phyloP scores from a whole-genome alignment of 2,113 vertebrate species.

The Mesembrinibis cayennensis region DNA sequence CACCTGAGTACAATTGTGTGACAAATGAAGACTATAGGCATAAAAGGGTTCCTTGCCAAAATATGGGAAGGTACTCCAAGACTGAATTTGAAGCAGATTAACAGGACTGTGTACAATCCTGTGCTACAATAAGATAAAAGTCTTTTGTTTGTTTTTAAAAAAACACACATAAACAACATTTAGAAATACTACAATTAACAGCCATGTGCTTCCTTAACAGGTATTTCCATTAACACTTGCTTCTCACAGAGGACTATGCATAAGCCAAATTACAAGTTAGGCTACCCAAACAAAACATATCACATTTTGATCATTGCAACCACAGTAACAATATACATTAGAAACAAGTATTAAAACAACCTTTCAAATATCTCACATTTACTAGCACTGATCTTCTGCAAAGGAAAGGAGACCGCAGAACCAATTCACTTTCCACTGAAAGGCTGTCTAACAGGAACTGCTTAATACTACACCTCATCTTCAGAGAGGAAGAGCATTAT shows the following conservation, averaged over 20 bases:
- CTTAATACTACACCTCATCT: not conserved
- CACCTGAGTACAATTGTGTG: not conserved
- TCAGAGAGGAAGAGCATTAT: not conserved
- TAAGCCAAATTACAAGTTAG: not conserved
- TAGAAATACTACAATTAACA: not conserved
- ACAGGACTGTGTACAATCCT: not conserved
- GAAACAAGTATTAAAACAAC: not conserved
- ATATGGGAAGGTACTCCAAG: not conserved
- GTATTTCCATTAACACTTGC: not conserved
- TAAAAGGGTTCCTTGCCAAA: not conserved
- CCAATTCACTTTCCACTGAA: not conserved
- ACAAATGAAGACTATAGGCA: not conserved
- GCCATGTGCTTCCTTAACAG: not conserved
- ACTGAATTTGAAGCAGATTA: not conserved
- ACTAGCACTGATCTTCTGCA: not conserved
- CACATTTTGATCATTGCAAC: not conserved
- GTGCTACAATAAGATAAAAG: not conserved
- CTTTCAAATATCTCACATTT: not conserved
- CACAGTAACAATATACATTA: not conserved
- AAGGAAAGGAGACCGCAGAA: not conserved
- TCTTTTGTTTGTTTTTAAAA: not conserved
- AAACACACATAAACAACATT: not conserved
- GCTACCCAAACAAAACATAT: not conserved
- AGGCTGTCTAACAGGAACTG: not conserved
- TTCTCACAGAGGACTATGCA: not conserved